Conservation (phyloP, 2,113 vertebrate species). For the Tapirus terrestris region DNA sequence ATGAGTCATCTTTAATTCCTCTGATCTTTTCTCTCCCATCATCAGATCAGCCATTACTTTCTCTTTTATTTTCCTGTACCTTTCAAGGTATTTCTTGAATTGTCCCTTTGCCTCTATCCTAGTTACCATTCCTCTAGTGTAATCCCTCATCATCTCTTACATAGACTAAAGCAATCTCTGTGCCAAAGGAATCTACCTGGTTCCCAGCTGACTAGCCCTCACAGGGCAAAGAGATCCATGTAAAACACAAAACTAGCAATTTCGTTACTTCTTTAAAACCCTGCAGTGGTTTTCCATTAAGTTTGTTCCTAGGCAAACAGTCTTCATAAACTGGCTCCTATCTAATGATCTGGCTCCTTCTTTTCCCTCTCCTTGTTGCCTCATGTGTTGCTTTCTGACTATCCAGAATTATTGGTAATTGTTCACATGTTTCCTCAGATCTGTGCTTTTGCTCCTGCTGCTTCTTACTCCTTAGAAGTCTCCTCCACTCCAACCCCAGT, state of each 20-base stretch:
- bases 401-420: background rate
- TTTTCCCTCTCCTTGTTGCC: background rate
- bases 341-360: background rate
- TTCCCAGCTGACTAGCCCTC: background rate
- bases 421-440: background rate
- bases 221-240: background rate
- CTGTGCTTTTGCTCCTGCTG: background rate
- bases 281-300: background rate
- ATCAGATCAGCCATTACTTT: background rate
- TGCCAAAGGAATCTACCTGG: background rate
- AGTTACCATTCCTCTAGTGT: background rate
- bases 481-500: accelerated
- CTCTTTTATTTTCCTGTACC: accelerated
- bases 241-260: background rate
- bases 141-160: background rate
- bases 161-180: background rate
- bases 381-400: background rate
- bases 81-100: background rate
- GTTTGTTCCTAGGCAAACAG: background rate
- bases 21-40: background rate
- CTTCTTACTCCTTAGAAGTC: background rate
- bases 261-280: background rate
- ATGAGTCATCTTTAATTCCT: background rate
- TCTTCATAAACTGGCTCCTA: background rate
- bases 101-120: background rate